A percentile compares a stretch with the other conserved stretches of the same genome.
phyloP scores from a whole-genome alignment of 37 sponge, comb jelly and placozoan genomes.

The Theonella swinhoei region DNA sequence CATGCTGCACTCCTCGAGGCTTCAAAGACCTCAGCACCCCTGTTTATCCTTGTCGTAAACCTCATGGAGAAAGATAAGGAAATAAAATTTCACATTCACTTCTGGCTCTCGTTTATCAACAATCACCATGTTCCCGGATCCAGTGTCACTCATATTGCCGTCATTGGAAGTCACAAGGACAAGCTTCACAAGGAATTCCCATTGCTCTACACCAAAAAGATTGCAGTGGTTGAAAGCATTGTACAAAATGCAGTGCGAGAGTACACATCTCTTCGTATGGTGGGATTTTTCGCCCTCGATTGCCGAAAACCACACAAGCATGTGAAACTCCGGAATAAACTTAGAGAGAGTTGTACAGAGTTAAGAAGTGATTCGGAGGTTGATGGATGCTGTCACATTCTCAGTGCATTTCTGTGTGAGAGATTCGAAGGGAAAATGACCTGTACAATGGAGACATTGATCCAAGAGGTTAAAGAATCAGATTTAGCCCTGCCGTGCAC shows the following conservation, averaged over 20 bases:
- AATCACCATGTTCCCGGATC: slow-evolving; percentile 11
- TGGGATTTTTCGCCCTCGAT: slow-evolving; percentile 47
- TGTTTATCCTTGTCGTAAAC: slow-evolving; percentile 55
- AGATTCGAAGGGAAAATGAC: slow-evolving; percentile 8
- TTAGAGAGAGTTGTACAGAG: slow-evolving; percentile 17
- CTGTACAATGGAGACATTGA: slow-evolving; percentile 27
- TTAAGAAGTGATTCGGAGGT: slow-evolving; percentile 9
- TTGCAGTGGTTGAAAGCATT: not conserved
- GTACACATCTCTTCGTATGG: not conserved
- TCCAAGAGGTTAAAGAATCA: not conserved
- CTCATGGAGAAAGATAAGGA: slow-evolving; percentile 18
- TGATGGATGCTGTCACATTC: slow-evolving; percentile 42
- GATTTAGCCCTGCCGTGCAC: slow-evolving; percentile 32
- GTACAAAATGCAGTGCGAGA: not conserved
- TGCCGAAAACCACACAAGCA: slow-evolving; percentile 35
- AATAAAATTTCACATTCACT: slow-evolving; percentile 13
- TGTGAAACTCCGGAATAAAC: not conserved
- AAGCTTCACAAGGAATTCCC: slow-evolving; percentile 7
- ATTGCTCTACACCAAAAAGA: not conserved
- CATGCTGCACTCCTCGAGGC: slow-evolving; percentile 54
- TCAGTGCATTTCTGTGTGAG: slow-evolving; percentile 28
- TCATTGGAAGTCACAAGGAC: slow-evolving; percentile 49
- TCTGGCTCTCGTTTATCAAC: slow-evolving; percentile 49
- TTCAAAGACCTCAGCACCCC: slow-evolving; percentile 24
- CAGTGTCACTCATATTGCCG: slow-evolving; percentile 33